phyloP scores from a whole-genome alignment of 2,888 invertebrate genomes.

The Synanthedon formicaeformis region DNA sequence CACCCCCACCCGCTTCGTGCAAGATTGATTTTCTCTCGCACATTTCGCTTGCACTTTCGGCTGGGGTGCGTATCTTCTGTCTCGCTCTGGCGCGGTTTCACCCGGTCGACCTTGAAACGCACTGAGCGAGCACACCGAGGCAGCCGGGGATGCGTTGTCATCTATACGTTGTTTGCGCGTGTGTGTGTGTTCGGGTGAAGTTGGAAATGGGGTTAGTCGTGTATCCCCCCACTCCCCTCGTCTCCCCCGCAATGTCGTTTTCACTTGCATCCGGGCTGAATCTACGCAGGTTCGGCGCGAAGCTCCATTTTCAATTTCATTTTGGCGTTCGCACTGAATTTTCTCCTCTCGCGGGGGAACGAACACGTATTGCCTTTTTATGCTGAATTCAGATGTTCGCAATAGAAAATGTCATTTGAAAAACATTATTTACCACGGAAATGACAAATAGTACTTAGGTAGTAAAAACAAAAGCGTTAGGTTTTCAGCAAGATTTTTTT shows the following conservation, averaged over 20 bases:
- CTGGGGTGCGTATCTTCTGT: conserved; percentile 35
- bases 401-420: too few relatives aligned
- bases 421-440: too few relatives aligned
- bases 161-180: conserved; percentile 16
- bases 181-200: conserved; percentile 11
- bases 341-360: background rate
- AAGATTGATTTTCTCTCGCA: conserved; percentile 67
- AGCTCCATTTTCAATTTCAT: conserved; percentile 51
- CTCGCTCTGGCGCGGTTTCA: conserved; percentile 30
- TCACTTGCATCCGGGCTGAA: conserved; percentile 60
- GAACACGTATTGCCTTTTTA: background rate
- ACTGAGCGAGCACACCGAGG: conserved; percentile 37
- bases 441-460: too few relatives aligned
- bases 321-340: conserved; percentile 34
- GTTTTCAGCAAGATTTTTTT: too few relatives aligned
- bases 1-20: conserved; percentile 42
- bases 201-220: conserved; percentile 58
- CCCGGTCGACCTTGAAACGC: conserved; percentile 63
- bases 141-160: conserved; percentile 39
- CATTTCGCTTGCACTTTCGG: conserved; percentile 65
- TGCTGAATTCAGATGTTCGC: too few relatives aligned
- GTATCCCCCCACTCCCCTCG: conserved; percentile 21
- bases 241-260: conserved; percentile 39
- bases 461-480: too few relatives aligned
- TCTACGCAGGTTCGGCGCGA: conserved; percentile 21